phyloP scores from a whole-genome alignment of 1,140 invertebrate species.

The Drosophila murphyi region DNA sequence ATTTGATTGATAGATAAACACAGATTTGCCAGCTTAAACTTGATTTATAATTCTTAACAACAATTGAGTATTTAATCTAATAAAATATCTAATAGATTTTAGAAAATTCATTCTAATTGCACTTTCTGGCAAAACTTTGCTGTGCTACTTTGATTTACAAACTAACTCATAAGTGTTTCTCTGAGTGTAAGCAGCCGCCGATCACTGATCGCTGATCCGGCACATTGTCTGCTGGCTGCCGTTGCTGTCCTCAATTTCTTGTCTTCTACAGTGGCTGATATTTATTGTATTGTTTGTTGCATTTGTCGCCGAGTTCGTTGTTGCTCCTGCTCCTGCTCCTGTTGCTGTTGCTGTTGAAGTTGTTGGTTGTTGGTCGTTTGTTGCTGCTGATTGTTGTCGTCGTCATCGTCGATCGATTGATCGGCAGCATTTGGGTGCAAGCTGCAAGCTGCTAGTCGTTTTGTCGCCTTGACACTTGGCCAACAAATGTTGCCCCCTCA shows the following conservation, averaged over 20 bases:
- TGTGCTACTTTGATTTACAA: no score
- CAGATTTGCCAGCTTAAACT: no score
- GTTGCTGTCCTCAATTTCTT: constrained; percentile 49
- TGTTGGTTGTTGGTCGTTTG: constrained; percentile 56
- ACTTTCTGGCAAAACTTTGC: no score
- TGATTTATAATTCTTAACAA: no score
- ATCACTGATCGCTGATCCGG: constrained; percentile 28
- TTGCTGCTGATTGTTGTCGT: constrained; percentile 73
- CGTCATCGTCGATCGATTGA: constrained; percentile 69
- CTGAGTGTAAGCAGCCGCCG: constrained; percentile 13
- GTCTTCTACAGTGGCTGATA: constrained; percentile 35
- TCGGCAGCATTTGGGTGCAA: constrained; percentile 27
- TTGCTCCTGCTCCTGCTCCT: constrained; percentile 52
- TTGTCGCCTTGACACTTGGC: constrained; percentile 66
- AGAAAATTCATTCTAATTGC: no score
- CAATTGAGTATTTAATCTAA: no score
- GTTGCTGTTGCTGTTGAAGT: constrained; percentile 24
- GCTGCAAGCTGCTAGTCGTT: constrained; percentile 31
- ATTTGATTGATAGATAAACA: no score
- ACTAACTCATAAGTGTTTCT: not conserved
- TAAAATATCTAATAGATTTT: no score
- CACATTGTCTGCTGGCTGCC: constrained; percentile 19
- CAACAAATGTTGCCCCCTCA: constrained; percentile 21
- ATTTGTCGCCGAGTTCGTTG: constrained; percentile 54
- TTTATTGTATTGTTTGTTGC: constrained; percentile 78